Evolutionary conservation across 2,113 vertebrate species (phyloP).

Genomic region (Orycteropus afer): DNA sequence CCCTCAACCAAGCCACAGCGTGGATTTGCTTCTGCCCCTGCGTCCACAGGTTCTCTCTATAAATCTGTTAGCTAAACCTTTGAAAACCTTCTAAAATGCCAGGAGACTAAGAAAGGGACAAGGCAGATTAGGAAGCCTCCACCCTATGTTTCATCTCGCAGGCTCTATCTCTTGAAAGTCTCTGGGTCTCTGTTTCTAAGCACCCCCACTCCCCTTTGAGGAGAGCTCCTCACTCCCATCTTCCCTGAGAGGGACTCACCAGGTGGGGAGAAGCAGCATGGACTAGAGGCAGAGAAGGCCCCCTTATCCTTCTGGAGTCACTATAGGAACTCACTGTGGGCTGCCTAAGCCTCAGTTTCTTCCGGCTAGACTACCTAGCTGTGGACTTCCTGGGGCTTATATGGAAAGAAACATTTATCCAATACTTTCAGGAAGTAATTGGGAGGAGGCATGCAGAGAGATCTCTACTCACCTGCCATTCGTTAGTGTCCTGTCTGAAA

Average conservation of each 20-base stretch:
- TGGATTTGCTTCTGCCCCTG: background rate
- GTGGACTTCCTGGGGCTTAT: background rate
- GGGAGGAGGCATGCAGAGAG: background rate
- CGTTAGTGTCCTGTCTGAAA: background rate
- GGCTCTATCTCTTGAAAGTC: background rate
- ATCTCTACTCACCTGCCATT: background rate
- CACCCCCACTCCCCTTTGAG: background rate
- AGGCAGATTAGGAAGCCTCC: background rate
- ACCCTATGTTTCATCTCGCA: background rate
- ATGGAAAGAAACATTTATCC: background rate
- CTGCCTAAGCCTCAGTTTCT: background rate
- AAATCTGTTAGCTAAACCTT: background rate
- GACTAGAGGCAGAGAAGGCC: background rate
- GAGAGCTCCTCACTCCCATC: background rate
- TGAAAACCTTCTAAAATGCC: background rate
- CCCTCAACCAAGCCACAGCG: background rate
- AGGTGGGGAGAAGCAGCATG: background rate
- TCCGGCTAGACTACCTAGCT: background rate
- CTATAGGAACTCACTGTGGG: background rate
- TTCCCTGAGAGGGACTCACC: background rate
- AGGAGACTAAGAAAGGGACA: background rate
- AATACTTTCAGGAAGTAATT: background rate
- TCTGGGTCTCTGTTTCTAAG: constrained; percentile 17
- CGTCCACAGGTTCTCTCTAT: background rate
- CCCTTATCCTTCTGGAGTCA: background rate